phyloP scores from a whole-genome alignment of 2,113 vertebrate species.

The Riparia riparia region DNA sequence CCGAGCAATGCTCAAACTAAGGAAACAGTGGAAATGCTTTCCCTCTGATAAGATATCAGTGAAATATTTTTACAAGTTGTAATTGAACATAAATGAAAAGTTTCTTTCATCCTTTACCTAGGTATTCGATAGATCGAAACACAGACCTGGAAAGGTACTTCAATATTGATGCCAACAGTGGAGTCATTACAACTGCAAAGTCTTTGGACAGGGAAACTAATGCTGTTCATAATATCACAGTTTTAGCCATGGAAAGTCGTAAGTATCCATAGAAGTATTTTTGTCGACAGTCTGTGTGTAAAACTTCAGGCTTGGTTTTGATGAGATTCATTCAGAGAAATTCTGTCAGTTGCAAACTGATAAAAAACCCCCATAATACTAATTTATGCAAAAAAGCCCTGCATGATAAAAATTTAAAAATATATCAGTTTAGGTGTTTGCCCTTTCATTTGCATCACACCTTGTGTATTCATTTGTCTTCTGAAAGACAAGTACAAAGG shows the following conservation, averaged over 20 bases:
- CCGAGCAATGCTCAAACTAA: background rate
- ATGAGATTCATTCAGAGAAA: background rate
- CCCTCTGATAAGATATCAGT: background rate
- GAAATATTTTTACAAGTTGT: background rate
- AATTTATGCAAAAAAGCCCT: background rate
- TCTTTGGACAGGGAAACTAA: conserved; percentile 92
- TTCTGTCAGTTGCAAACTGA: background rate
- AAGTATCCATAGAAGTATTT: conserved; percentile 73
- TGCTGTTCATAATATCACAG: conserved; percentile 93
- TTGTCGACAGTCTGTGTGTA: background rate
- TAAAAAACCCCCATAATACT: background rate
- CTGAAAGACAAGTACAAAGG: background rate
- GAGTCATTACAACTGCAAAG: conserved; percentile 93
- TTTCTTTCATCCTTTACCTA: conserved; percentile 66
- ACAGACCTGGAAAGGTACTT: conserved; percentile 97
- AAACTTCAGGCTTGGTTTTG: background rate
- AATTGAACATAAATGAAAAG: conserved; percentile 32
- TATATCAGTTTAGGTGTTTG: background rate
- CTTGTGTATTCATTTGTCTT: background rate
- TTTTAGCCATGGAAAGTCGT: conserved; percentile 95
- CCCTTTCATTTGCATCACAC: background rate
- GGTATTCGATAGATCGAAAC: conserved; percentile 97
- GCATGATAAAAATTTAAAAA: background rate
- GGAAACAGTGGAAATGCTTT: background rate
- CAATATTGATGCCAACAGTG: conserved; percentile 92